These are phyloP conservation scores for Aegithalos caudatus DNA, from an alignment of 2,113 vertebrate genomes.

Conservation along the genomic window DNA sequence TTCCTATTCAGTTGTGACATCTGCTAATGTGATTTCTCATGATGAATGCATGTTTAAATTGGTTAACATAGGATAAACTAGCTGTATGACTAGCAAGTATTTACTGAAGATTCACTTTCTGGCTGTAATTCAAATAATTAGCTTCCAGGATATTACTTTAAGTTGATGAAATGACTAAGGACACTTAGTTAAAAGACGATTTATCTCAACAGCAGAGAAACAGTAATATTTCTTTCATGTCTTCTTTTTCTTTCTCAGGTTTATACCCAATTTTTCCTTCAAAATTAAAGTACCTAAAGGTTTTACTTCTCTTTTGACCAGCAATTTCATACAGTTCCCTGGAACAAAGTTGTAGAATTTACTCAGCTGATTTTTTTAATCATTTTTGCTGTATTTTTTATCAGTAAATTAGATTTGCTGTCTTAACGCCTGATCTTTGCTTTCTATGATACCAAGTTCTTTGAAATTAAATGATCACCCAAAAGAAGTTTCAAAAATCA, in stretches of 20 bases:
- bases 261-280: not conserved
- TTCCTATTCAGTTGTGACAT: not conserved
- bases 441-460: not conserved
- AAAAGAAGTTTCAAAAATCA: not conserved
- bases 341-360: not conserved
- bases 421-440: not conserved
- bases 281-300: not conserved
- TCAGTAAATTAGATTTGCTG: conserved; percentile 8
- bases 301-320: not conserved
- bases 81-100: not conserved
- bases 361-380: not conserved
- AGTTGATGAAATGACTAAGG: not conserved
- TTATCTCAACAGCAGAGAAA: not conserved
- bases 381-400: not conserved
- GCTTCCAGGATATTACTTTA: not conserved
- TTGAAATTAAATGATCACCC: not conserved
- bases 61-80: not conserved
- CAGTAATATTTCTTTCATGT: not conserved
- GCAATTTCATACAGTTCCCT: not conserved
- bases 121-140: not conserved
- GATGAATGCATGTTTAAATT: not conserved
- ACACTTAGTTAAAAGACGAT: not conserved
- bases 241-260: not conserved
- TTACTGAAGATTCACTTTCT: not conserved
- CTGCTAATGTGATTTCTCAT: not conserved